phyloP scores from a whole-genome alignment of 2,888 invertebrate species.

The Cerceris rybyensis region DNA sequence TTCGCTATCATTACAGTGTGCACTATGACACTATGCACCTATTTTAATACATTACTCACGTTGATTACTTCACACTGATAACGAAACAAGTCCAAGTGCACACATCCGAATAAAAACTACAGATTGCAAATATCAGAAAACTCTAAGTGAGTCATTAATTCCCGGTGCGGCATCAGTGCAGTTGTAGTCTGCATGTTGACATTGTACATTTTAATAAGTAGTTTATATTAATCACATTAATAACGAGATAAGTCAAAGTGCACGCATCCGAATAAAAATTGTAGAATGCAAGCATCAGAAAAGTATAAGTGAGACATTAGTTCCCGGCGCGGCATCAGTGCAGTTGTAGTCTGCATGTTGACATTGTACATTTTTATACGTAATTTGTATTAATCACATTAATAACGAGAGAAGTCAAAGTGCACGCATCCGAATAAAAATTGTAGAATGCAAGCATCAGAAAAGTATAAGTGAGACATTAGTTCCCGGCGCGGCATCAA shows the following conservation, averaged over 20 bases:
- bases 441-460: background rate
- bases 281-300: background rate
- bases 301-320: background rate
- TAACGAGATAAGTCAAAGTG: no score
- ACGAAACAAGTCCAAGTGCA: no score
- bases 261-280: no score
- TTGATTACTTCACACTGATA: no score
- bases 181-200: constrained; percentile 15
- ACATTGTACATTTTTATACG: constrained; percentile 41
- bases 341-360: constrained; percentile 8
- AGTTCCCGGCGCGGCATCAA: no score
- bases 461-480: background rate
- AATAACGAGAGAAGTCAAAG: no score
- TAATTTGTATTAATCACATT: constrained; percentile 34
- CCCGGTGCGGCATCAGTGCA: no score
- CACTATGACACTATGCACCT: no score
- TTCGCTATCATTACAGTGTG: no score
- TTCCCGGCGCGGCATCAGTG: no score
- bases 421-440: background rate
- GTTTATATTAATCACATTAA: constrained; percentile 39
- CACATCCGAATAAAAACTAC: background rate
- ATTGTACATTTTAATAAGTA: constrained; percentile 40
- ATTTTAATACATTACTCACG: no score
- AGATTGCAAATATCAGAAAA: no score
- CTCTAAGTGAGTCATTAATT: background rate